phyloP scores from a whole-genome alignment of 2,797 vertebrate genomes.

The Otolemur crassicaudatus region DNA sequence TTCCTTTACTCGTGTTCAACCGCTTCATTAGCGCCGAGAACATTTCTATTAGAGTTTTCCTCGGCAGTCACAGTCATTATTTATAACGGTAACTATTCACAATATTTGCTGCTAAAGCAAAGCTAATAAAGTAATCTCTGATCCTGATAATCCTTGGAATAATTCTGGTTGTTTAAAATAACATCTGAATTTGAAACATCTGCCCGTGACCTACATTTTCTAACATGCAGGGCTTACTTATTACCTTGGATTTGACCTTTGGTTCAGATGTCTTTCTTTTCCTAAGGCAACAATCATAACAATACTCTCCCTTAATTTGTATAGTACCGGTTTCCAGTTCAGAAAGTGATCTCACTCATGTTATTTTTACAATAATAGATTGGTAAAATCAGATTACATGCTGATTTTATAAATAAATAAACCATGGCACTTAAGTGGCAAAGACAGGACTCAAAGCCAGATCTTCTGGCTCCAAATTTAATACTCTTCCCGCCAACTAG shows the following conservation, averaged over 20 bases:
- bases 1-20: neutral
- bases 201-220: neutral
- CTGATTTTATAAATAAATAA: slow-evolving; percentile 13
- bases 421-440: neutral
- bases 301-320: neutral
- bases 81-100: neutral
- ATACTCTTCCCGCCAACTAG: neutral
- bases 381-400: neutral
- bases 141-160: neutral
- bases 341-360: neutral
- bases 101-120: neutral
- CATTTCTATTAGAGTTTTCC: neutral
- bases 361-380: slow-evolving; percentile 5
- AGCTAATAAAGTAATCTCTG: neutral
- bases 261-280: neutral
- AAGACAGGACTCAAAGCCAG: neutral
- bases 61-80: neutral
- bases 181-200: neutral
- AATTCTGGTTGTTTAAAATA: neutral
- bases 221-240: neutral
- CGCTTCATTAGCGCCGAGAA: neutral
- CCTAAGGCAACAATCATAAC: neutral
- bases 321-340: neutral
- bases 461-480: neutral
- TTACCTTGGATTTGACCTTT: neutral